phyloP scores from a whole-genome alignment of 1,140 invertebrate species.

The Drosophila dunni region DNA sequence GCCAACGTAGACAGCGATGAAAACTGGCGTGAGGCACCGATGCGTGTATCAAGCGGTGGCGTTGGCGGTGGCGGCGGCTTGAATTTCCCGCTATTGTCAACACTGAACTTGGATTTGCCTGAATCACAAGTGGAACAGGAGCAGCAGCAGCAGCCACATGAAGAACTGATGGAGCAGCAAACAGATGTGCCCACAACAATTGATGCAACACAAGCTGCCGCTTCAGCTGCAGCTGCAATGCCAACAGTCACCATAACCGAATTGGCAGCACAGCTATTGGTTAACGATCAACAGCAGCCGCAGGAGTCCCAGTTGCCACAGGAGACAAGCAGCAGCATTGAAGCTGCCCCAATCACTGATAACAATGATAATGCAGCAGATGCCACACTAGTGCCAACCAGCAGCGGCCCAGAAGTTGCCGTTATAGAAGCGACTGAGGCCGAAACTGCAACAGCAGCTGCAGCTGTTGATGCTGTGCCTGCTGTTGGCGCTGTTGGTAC shows the following conservation, averaged over 20 bases:
- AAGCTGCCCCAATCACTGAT: not conserved
- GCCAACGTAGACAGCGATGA: not conserved
- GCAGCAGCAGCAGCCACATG: conserved; percentile 12
- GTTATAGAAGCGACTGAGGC: not conserved
- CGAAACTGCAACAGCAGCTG: not conserved
- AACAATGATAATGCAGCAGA: not conserved
- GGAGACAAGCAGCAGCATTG: not conserved
- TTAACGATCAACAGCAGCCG: conserved; percentile 9
- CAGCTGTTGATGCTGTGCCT: not conserved
- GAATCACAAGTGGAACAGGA: conserved; percentile 29
- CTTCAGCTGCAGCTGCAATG: not conserved
- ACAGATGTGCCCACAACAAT: not conserved
- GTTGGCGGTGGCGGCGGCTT: conserved; percentile 3
- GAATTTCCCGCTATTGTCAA: conserved; percentile 37
- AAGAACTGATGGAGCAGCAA: not conserved
- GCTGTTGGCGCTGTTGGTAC: not conserved
- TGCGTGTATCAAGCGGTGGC: not conserved
- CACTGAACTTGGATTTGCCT: conserved; percentile 54
- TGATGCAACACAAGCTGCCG: not conserved
- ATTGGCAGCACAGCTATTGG: conserved; percentile 29
- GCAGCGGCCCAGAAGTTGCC: not conserved
- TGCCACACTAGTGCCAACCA: not conserved
- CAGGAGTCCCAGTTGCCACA: not conserved
- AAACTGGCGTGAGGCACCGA: conserved; percentile 11
- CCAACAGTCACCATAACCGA: conserved; percentile 22